phyloP scores from a whole-genome alignment of 2,113 vertebrate species.

The Otus sunia region DNA sequence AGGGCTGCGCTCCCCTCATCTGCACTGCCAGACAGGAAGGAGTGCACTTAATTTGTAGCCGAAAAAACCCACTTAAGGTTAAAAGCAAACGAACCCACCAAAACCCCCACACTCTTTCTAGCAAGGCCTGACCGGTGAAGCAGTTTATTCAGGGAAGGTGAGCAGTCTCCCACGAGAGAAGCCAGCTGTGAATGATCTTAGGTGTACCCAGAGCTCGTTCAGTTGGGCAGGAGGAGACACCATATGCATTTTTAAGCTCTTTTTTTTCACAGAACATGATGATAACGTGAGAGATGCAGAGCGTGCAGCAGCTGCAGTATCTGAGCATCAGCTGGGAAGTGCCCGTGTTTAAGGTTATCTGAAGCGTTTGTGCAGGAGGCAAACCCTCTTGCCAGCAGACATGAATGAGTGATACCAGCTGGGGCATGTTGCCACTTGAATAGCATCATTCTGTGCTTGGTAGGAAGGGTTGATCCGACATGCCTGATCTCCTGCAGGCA shows the following conservation, averaged over 20 bases:
- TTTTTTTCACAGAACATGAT: background rate
- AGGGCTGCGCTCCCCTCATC: background rate
- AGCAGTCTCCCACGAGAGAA: background rate
- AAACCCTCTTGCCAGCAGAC: background rate
- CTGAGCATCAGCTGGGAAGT: no score
- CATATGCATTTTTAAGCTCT: fast-evolving
- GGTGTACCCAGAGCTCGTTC: background rate
- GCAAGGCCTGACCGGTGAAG: no score
- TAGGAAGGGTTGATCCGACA: background rate
- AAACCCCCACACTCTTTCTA: fast-evolving
- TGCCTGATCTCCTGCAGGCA: background rate
- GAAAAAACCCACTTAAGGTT: no score
- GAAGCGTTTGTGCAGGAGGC: background rate
- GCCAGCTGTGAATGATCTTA: fast-evolving
- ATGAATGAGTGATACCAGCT: fast-evolving
- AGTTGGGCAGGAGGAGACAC: background rate
- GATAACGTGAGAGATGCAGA: fast-evolving
- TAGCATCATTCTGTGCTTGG: background rate
- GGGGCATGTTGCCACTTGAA: background rate
- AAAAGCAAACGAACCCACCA: background rate
- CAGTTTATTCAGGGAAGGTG: background rate
- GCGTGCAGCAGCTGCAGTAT: fast-evolving
- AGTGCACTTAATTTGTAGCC: background rate
- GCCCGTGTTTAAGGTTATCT: fast-evolving
- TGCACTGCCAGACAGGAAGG: fast-evolving